Evolutionary conservation across 2,888 invertebrate species (phyloP).

Genomic region (Pilophorus perplexus): DNA sequence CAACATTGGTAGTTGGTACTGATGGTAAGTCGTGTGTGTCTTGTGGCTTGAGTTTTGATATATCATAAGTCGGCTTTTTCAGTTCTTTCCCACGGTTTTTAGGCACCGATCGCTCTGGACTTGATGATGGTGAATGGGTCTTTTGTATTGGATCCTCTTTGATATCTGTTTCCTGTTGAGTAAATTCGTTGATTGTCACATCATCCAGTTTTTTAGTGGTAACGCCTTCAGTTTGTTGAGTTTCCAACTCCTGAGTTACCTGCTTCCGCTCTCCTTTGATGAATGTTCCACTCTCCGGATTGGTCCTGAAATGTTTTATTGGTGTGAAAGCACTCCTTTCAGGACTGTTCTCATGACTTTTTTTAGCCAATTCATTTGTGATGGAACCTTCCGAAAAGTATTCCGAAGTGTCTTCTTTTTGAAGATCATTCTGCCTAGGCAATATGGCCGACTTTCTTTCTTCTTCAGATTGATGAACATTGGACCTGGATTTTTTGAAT

Average conservation of each 20-base stretch:
- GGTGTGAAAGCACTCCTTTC: constrained; percentile 50
- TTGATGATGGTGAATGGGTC: not conserved
- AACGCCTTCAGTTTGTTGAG: too few relatives aligned
- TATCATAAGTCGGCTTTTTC: not conserved
- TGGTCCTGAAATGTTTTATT: constrained; percentile 48
- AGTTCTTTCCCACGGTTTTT: not conserved
- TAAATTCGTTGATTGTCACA: too few relatives aligned
- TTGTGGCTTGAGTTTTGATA: too few relatives aligned
- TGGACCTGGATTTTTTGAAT: constrained; percentile 46
- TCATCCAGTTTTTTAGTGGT: too few relatives aligned
- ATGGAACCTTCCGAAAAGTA: constrained; percentile 51
- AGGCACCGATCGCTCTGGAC: not conserved
- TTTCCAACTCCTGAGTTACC: constrained; percentile 14
- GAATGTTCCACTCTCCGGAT: constrained; percentile 45
- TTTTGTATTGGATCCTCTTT: not conserved
- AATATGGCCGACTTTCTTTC: not conserved
- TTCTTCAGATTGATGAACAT: constrained; percentile 4
- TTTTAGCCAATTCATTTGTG: constrained; percentile 48
- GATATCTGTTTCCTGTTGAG: too few relatives aligned
- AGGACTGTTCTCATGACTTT: constrained; percentile 49
- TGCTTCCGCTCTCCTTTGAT: constrained; percentile 21
- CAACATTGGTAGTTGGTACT: not conserved
- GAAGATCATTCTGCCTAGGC: constrained; percentile 38
- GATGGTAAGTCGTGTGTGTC: too few relatives aligned
- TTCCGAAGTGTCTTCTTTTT: constrained; percentile 50